A percentile compares a stretch with the other conserved stretches of the same genome.
Conservation (phyloP, 2,113 vertebrate genomes). For the Scomber scombrus region DNA sequence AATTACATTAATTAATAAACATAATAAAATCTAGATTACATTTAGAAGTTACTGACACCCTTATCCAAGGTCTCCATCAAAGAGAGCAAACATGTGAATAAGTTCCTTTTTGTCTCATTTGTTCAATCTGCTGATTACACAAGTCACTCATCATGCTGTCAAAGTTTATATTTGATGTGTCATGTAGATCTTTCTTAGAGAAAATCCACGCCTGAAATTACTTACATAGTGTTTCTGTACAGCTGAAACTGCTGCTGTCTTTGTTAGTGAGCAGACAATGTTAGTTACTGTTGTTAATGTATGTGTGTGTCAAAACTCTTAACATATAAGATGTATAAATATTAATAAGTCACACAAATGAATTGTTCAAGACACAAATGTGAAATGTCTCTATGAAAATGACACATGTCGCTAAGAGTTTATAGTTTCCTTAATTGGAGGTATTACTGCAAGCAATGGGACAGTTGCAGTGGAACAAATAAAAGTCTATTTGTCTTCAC, state of each 20-base stretch:
- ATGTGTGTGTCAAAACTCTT: no score
- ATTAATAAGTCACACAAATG: no score
- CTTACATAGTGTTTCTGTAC: not conserved
- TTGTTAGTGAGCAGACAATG: not conserved
- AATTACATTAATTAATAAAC: no score
- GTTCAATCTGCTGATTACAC: not conserved
- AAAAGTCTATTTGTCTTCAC: conserved; percentile 72
- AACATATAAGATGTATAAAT: not conserved
- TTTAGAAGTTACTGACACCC: no score
- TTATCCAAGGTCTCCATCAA: not conserved
- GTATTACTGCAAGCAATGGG: conserved; percentile 11
- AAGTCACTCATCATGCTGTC: not conserved
- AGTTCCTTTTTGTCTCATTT: no score
- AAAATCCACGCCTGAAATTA: conserved; percentile 49
- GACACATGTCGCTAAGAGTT: not conserved
- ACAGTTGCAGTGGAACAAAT: conserved; percentile 48
- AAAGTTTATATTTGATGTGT: conserved; percentile 15
- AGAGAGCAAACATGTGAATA: no score
- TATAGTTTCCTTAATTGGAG: conserved; percentile 1
- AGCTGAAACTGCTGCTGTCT: not conserved
- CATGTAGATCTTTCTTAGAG: conserved; percentile 21
- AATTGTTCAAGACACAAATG: no score
- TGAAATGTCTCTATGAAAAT: no score
- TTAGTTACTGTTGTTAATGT: no score
- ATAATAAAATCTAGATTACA: no score